phyloP scores from a whole-genome alignment of 2,888 invertebrate species.

The Cyrtodaria siliqua region DNA sequence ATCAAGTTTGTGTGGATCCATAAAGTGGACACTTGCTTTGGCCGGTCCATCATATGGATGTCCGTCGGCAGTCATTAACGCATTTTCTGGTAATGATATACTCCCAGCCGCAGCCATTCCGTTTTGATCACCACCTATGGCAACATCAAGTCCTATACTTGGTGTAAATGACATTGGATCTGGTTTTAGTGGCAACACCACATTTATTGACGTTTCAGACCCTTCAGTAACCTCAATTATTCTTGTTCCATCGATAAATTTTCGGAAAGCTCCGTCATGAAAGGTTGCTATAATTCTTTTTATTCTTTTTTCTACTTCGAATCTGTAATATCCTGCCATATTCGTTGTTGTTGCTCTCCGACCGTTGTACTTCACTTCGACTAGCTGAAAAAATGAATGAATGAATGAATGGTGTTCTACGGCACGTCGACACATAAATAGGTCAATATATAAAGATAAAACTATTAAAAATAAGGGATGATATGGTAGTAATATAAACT shows the following conservation, averaged over 20 bases:
- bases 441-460: too few relatives aligned
- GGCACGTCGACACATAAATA: too few relatives aligned
- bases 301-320: slow-evolving; percentile 27
- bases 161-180: too few relatives aligned
- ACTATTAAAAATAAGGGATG: too few relatives aligned
- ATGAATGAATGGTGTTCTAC: too few relatives aligned
- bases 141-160: slow-evolving; percentile 14
- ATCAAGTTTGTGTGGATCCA: slow-evolving; percentile 38
- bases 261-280: slow-evolving; percentile 25
- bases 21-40: slow-evolving; percentile 37
- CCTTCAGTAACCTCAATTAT: slow-evolving; percentile 25
- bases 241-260: slow-evolving; percentile 35
- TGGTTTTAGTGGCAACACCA: slow-evolving; percentile 40
- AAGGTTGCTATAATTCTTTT: slow-evolving; percentile 25
- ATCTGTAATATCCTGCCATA: slow-evolving; percentile 37
- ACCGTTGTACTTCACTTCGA: too few relatives aligned
- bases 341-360: too few relatives aligned
- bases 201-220: neutral
- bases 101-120: slow-evolving; percentile 15
- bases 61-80: slow-evolving; percentile 38
- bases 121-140: slow-evolving; percentile 19
- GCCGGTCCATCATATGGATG: slow-evolving; percentile 26
- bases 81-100: slow-evolving; percentile 27
- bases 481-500: too few relatives aligned
- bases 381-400: too few relatives aligned